A percentile compares a stretch with the other conserved stretches of the same genome.
phyloP scores from a whole-genome alignment of 2,888 invertebrate genomes.

The Euzophera pinguis region DNA sequence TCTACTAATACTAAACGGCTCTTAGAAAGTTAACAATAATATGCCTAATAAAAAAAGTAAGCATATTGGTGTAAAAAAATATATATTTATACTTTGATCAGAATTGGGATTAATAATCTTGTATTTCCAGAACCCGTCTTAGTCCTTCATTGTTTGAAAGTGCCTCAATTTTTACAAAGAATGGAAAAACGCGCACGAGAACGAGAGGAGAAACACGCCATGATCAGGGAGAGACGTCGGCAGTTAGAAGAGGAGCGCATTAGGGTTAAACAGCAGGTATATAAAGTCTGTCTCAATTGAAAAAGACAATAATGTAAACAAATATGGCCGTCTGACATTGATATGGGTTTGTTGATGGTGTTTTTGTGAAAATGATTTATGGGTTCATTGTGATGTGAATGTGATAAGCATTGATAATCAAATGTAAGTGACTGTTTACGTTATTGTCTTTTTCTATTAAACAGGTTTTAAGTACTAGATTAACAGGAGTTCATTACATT shows the following conservation, averaged over 20 bases:
- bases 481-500: too few relatives aligned
- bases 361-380: too few relatives aligned
- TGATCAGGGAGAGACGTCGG: conserved; percentile 65
- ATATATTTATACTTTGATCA: not conserved
- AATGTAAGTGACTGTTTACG: too few relatives aligned
- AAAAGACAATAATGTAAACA: too few relatives aligned
- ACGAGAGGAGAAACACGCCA: conserved; percentile 77
- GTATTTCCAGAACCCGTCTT: conserved; percentile 53
- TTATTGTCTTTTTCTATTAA: too few relatives aligned
- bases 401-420: too few relatives aligned
- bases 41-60: not conserved
- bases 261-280: conserved; percentile 67
- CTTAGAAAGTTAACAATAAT: not conserved
- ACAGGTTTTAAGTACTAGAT: too few relatives aligned
- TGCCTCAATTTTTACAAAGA: conserved; percentile 84
- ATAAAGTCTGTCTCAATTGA: too few relatives aligned
- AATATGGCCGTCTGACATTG: too few relatives aligned
- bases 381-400: too few relatives aligned
- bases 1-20: too few relatives aligned
- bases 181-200: conserved; percentile 87
- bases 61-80: not conserved
- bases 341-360: too few relatives aligned
- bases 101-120: not conserved
- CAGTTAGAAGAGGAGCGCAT: conserved; percentile 73
- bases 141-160: conserved; percentile 73